Evolutionary conservation across 2,888 invertebrate genomes (phyloP), one percentile per base, ranked within the genome.

Genomic region (Polydrusus tereticollis): DNA sequence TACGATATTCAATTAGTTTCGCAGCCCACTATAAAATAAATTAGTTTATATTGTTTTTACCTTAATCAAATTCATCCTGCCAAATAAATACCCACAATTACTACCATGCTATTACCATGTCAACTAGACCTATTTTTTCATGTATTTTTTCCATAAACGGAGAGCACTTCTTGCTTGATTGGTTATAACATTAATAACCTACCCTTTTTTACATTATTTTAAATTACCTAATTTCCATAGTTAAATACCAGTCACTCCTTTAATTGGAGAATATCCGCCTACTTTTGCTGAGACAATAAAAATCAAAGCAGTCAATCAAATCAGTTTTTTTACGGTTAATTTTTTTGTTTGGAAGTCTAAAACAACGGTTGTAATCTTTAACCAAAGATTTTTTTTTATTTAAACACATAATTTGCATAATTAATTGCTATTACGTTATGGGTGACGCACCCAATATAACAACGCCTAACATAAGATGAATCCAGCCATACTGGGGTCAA

Each of bases 291-390:
- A 64, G 38, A 50, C 64, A 64, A 64, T 64, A 38, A 64, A 64
- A 64, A 38, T 64, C 64, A 23, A 41, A 64, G 36, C 41, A 64
- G 55, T 38, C 55, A 64, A 64, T 64, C 64, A 64, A 64, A 55
- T 55, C 38, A 14, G 29, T 64, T 64, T 55, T 16, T 29, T 33
- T 63, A 29, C 63, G 63, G 33, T 47, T 26, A 47, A 14, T 64
- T 52, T 64, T 64, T 52, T 20, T 63, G 36, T 14, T 63, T 63
- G 20, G 12, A 8, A 0, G 20, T 20, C 8, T 45, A 20, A 45
- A 1, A n/a, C 10, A 38, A 12, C 38, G n/a, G 33, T 1, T 7
- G 2, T 41, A n/a, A n/a, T n/a, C n/a, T n/a, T n/a, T n/a, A n/a
- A n/a, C n/a, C n/a, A n/a, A n/a, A n/a, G n/a, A n/a, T n/a, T n/a